Evolutionary conservation across 2,113 vertebrate species (phyloP).

Genomic region (Todiramphus chloris): DNA sequence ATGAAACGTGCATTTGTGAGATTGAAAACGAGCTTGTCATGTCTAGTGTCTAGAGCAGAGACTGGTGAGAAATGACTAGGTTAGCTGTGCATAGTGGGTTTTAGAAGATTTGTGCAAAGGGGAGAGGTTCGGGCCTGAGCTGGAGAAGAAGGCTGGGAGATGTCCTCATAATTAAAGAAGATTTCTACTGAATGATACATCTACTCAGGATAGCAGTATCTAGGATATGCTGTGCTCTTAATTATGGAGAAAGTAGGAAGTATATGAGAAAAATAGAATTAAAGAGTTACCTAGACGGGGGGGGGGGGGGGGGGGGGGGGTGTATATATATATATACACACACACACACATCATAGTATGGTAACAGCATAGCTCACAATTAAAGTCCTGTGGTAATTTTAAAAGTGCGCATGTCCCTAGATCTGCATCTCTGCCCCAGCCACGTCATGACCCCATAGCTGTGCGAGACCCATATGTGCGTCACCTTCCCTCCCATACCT

Average conservation of each 20-base stretch:
- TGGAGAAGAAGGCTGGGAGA: not conserved
- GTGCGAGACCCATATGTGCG: not conserved
- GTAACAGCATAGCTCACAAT: not conserved
- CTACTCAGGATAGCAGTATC: not conserved
- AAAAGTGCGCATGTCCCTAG: not conserved
- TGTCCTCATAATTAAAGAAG: not conserved
- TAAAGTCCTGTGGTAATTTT: not conserved
- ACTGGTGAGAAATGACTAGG: not conserved
- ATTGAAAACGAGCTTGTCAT: not conserved
- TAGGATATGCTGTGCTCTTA: not conserved
- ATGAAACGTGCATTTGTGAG: not conserved
- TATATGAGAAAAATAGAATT: not conserved
- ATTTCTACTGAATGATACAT: not conserved
- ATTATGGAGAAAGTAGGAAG: not conserved
- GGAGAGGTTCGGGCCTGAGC: not conserved
- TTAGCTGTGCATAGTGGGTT: not conserved
- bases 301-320: too few species aligned
- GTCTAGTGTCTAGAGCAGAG: not conserved
- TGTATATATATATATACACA: too few species aligned
- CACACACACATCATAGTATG: fast-evolving
- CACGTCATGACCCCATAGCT: not conserved
- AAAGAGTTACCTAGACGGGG: not conserved
- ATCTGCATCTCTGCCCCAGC: not conserved
- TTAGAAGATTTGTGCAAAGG: not conserved
- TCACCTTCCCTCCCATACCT: slow-evolving; percentile 22